phyloP scores from a whole-genome alignment of 2,888 invertebrate genomes.

The Nymphalis polychloros region DNA sequence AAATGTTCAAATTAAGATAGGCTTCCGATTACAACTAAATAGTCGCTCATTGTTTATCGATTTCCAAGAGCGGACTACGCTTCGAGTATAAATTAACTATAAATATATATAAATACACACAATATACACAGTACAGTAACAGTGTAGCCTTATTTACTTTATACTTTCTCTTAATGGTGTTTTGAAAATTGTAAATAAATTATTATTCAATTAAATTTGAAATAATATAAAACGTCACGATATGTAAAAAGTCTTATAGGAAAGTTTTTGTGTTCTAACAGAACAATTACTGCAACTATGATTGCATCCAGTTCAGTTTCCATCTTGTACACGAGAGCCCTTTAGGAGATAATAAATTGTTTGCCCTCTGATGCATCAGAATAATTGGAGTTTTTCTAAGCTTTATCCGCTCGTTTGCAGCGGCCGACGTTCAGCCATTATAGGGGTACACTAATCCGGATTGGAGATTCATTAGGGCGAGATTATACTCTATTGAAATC shows the following conservation, averaged over 20 bases:
- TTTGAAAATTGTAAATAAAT: too few relatives aligned
- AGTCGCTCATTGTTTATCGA: too few relatives aligned
- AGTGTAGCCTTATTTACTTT: too few relatives aligned
- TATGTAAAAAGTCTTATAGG: too few relatives aligned
- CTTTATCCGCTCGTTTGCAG: slow-evolving; percentile 66
- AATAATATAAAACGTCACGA: too few relatives aligned
- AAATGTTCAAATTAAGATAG: slow-evolving; percentile 56
- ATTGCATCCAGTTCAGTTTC: background rate
- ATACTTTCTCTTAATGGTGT: too few relatives aligned
- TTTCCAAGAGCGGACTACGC: too few relatives aligned
- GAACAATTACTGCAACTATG: background rate
- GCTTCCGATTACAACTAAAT: slow-evolving; percentile 12
- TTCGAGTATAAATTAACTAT: too few relatives aligned
- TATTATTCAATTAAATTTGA: too few relatives aligned
- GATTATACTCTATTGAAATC: slow-evolving; percentile 82
- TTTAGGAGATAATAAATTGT: slow-evolving; percentile 31
- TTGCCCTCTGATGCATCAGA: slow-evolving; percentile 44
- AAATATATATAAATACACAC: too few relatives aligned
- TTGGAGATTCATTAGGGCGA: slow-evolving; percentile 82
- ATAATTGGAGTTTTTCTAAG: slow-evolving; percentile 75
- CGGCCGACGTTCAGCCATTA: slow-evolving; percentile 66
- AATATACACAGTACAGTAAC: too few relatives aligned
- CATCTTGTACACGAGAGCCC: slow-evolving; percentile 16
- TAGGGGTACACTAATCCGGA: slow-evolving; percentile 77
- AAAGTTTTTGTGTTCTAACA: background rate